Percentiles rank a stretch among this genome's conserved stretches.
phyloP scores from a whole-genome alignment of 2,888 invertebrate genomes.

The Stenichneumon culpator region DNA sequence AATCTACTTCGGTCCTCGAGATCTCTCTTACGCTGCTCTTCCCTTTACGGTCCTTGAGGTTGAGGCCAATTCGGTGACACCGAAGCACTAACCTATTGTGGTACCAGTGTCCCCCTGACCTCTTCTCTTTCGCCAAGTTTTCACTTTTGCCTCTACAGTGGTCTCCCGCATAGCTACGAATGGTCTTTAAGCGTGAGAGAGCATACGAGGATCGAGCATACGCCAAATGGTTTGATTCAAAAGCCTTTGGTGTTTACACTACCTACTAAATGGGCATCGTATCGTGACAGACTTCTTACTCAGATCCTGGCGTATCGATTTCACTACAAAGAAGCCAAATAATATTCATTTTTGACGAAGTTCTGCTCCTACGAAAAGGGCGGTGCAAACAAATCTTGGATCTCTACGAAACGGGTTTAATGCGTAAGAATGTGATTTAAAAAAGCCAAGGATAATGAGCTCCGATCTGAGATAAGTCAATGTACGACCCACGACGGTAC shows the following conservation, averaged over 20 bases:
- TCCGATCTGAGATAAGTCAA: neutral
- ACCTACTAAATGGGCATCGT: neutral
- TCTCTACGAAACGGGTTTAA: neutral
- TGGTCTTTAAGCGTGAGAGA: too few species aligned
- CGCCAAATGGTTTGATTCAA: too few species aligned
- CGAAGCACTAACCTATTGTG: slow-evolving; percentile 26
- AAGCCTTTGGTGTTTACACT: neutral
- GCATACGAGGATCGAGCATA: too few species aligned
- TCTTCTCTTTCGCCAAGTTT: neutral
- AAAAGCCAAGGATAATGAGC: neutral
- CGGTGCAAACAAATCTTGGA: neutral
- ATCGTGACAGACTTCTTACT: neutral
- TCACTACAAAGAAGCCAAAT: too few species aligned
- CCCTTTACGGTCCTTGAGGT: slow-evolving; percentile 34
- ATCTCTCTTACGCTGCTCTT: slow-evolving; percentile 23
- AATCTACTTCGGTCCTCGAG: slow-evolving; percentile 13
- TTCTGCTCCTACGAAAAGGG: neutral
- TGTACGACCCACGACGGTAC: neutral
- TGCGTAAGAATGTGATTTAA: neutral
- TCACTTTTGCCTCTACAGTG: neutral
- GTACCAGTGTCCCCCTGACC: neutral
- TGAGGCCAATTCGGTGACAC: slow-evolving; percentile 49
- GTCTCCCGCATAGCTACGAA: neutral
- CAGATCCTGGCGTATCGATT: neutral
- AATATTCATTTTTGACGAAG: neutral